Conservation (phyloP, 2,797 vertebrate genomes). For the Malurus splendens region DNA sequence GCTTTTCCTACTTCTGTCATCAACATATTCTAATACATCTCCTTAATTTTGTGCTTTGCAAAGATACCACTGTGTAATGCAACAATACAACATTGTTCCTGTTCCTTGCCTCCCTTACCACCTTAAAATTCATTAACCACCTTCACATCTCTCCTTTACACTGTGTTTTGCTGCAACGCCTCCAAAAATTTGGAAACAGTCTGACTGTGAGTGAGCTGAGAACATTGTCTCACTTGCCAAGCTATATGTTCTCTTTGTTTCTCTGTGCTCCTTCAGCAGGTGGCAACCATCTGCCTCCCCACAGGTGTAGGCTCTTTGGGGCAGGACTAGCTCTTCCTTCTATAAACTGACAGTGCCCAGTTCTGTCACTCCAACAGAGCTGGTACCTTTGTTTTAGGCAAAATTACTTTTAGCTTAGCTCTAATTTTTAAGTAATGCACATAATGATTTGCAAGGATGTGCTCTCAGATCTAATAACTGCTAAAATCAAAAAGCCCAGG, state of each 20-base stretch:
- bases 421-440: neutral
- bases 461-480: neutral
- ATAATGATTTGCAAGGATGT: neutral
- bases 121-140: constrained; percentile 17
- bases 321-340: neutral
- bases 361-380: neutral
- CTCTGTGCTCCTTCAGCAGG: neutral
- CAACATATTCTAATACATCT: neutral
- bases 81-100: neutral
- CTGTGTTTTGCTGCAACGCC: constrained; percentile 30
- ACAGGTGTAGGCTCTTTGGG: neutral
- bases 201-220: constrained; percentile 9
- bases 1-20: neutral
- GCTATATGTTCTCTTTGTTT: neutral
- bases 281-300: neutral
- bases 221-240: neutral
- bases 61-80: neutral
- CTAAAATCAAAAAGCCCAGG: neutral
- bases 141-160: constrained; percentile 6
- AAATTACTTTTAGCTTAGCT: neutral
- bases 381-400: neutral
- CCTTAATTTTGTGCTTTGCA: neutral
- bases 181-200: constrained; percentile 21
- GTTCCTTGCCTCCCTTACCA: neutral
- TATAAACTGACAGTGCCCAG: neutral